Conservation (phyloP, 2,797 vertebrate genomes). For the Bradypus variegatus region DNA sequence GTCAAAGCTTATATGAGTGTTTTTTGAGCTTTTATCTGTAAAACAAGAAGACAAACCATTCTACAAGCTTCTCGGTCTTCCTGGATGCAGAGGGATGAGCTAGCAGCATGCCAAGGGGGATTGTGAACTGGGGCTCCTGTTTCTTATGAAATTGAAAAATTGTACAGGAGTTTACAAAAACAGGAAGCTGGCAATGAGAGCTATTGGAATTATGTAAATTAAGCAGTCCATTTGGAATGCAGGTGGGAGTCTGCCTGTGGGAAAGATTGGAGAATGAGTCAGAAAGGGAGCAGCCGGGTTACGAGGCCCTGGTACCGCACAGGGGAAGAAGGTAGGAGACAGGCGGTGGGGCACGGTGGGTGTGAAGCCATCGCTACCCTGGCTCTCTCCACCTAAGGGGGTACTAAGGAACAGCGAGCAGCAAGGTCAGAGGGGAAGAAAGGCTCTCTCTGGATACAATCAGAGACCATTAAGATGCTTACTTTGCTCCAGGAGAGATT, state of each 20-base stretch:
- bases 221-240: background rate
- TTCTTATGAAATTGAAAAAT: constrained; percentile 11
- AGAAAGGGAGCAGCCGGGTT: background rate
- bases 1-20: background rate
- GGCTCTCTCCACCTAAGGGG: background rate
- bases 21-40: constrained; percentile 45
- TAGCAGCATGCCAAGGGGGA: background rate
- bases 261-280: background rate
- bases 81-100: background rate
- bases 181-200: constrained; percentile 22
- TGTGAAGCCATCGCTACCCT: background rate
- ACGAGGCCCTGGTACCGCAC: background rate
- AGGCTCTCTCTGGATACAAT: background rate
- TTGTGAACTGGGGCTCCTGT: background rate
- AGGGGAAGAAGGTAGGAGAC: background rate
- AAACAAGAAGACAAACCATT: background rate
- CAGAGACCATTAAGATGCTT: background rate
- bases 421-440: background rate
- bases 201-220: constrained; percentile 19
- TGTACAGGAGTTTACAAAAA: constrained; percentile 40
- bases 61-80: background rate
- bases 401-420: too few relatives aligned
- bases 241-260: constrained; percentile 22
- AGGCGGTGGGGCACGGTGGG: rapidly evolving
- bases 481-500: background rate